Evolutionary conservation across 2,797 vertebrate genomes (phyloP).

Genomic region (Chrysocyon brachyurus): DNA sequence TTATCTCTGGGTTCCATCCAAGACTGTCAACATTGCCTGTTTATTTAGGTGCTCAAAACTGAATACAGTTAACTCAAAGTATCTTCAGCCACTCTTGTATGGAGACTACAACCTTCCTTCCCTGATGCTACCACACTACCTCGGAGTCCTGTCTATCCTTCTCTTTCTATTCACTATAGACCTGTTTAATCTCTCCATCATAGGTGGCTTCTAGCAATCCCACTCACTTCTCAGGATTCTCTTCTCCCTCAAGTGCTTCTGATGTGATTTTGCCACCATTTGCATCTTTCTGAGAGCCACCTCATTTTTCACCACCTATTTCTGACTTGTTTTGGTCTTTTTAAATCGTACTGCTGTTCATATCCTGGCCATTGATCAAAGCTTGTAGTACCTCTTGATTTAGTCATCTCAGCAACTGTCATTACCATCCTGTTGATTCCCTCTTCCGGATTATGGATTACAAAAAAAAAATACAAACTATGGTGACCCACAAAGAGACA

Average conservation of each 20-base stretch:
- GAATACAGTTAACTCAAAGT: constrained; percentile 17
- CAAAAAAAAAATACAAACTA: constrained; percentile 56
- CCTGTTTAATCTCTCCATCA: not conserved
- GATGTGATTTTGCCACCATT: constrained; percentile 41
- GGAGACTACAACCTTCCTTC: not conserved
- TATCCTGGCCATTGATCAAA: constrained; percentile 70
- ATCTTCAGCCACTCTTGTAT: not conserved
- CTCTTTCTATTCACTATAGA: not conserved
- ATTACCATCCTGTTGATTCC: constrained; percentile 62
- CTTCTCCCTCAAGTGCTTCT: not conserved
- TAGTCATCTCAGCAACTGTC: constrained; percentile 29
- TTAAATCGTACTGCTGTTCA: constrained; percentile 56
- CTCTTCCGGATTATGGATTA: constrained; percentile 56
- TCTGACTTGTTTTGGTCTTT: constrained; percentile 66
- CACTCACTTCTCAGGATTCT: not conserved
- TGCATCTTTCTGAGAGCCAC: constrained; percentile 46
- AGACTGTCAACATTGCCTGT: constrained; percentile 27
- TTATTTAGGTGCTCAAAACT: constrained; percentile 44
- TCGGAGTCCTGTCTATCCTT: not conserved
- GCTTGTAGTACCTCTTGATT: constrained; percentile 60
- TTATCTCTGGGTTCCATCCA: constrained; percentile 61
- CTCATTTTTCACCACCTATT: not conserved
- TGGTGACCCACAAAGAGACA: not conserved
- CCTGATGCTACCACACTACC: not conserved
- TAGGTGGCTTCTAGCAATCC: not conserved